Percentiles rank a stretch among this genome's conserved stretches.
Evolutionary conservation across 2,113 vertebrate species (phyloP).

Genomic region (Peromyscus leucopus): DNA sequence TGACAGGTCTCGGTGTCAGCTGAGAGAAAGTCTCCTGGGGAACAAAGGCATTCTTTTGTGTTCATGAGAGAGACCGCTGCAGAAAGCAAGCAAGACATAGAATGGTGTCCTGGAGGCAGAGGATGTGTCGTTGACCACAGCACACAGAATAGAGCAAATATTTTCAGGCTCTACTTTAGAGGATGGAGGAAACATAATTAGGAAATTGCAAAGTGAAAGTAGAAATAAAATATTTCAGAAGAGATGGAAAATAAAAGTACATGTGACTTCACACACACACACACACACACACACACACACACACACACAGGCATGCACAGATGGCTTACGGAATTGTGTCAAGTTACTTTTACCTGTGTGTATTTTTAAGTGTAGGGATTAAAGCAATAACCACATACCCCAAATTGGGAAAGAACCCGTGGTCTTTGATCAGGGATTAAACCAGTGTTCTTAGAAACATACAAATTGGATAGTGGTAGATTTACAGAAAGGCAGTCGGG

Average conservation of each 20-base stretch:
- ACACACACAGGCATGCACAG: neutral
- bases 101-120: neutral
- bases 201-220: constrained; percentile 34
- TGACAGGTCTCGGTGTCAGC: constrained; percentile 50
- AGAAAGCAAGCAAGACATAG: constrained; percentile 56
- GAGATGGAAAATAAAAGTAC: constrained; percentile 4
- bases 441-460: constrained; percentile 66
- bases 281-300: rapidly evolving
- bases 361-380: constrained; percentile 43
- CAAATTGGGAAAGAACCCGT: constrained; percentile 52
- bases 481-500: constrained; percentile 67
- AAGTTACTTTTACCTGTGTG: neutral
- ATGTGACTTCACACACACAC: neutral
- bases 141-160: constrained; percentile 51
- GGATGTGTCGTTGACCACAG: constrained; percentile 67
- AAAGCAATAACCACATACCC: constrained; percentile 21
- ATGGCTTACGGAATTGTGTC: neutral
- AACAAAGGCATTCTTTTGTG: constrained; percentile 68
- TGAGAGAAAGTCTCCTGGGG: constrained; percentile 56
- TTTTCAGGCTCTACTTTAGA: constrained; percentile 42
- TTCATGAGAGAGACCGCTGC: constrained; percentile 60
- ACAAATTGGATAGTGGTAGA: constrained; percentile 58
- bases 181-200: constrained; percentile 46
- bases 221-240: constrained; percentile 28
- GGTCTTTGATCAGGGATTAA: constrained; percentile 66